Evolutionary conservation across 2,888 invertebrate genomes (phyloP).

Genomic region (Arctia plantaginis): DNA sequence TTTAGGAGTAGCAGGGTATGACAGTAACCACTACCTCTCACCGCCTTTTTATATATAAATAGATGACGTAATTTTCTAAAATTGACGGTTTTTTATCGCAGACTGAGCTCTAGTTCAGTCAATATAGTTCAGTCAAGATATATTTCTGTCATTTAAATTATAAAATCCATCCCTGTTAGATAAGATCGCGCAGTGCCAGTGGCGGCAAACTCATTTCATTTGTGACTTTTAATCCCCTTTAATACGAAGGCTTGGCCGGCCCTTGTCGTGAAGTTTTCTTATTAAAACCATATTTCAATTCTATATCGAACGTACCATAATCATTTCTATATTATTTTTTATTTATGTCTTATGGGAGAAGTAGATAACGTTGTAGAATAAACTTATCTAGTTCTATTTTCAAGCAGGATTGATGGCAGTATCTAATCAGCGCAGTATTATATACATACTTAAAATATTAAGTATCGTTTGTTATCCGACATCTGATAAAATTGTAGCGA

Average conservation of each 20-base stretch:
- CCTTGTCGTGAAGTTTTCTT: not conserved
- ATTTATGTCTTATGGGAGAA: too few relatives aligned
- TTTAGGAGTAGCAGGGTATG: too few relatives aligned
- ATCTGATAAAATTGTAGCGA: too few relatives aligned
- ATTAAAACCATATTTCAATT: not conserved
- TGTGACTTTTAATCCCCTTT: not conserved
- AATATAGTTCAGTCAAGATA: too few relatives aligned
- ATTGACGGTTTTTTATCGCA: too few relatives aligned
- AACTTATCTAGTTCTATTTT: not conserved
- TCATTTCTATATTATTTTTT: not conserved
- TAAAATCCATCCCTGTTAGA: not conserved
- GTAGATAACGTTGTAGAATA: not conserved
- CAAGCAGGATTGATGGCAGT: too few relatives aligned
- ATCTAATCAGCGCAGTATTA: too few relatives aligned
- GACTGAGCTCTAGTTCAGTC: not conserved
- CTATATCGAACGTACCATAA: not conserved
- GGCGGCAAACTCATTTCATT: conserved; percentile 4
- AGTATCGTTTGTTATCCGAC: too few relatives aligned
- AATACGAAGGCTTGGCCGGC: not conserved
- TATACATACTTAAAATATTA: too few relatives aligned
- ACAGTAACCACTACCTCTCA: not conserved
- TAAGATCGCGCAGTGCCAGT: not conserved
- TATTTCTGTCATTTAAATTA: not conserved
- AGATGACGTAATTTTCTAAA: not conserved
- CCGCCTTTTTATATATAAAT: not conserved